phyloP scores from a whole-genome alignment of 2,888 invertebrate species.

The Prosopocoilus inquinatus region DNA sequence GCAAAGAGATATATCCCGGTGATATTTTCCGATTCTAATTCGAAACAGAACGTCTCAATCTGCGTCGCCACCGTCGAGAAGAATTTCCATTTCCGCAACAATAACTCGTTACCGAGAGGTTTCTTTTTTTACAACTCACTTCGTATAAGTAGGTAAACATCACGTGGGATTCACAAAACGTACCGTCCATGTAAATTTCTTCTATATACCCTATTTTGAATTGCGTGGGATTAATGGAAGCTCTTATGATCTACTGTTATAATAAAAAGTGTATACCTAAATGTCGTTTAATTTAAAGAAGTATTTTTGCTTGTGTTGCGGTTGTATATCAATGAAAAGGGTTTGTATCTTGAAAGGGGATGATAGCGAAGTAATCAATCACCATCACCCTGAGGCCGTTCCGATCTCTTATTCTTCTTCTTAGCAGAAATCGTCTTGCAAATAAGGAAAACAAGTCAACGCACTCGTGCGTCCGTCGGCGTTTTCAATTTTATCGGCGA shows the following conservation, averaged over 20 bases:
- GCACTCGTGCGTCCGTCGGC: background rate
- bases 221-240: background rate
- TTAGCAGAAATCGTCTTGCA: background rate
- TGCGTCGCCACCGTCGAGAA: too few relatives aligned
- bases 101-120: background rate
- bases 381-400: background rate
- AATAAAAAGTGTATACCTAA: too few relatives aligned
- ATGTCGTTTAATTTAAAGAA: too few relatives aligned
- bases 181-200: background rate
- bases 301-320: too few relatives aligned
- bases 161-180: background rate
- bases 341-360: background rate
- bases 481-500: background rate
- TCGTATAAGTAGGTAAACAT: background rate
- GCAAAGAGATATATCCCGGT: too few relatives aligned
- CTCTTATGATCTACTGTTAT: background rate
- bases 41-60: too few relatives aligned
- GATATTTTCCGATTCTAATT: too few relatives aligned
- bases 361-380: conserved; percentile 3
- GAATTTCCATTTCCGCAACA: too few relatives aligned
- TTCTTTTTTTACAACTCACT: background rate
- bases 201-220: background rate
- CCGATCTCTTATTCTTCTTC: conserved; percentile 1
- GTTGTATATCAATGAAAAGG: background rate
- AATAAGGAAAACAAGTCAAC: conserved; percentile 1